A percentile compares a stretch with the other conserved stretches of the same genome.
These are phyloP conservation scores for Parauchenoglanis ngamensis DNA, from an alignment of 2,797 vertebrate species.

Conservation along the genomic window DNA sequence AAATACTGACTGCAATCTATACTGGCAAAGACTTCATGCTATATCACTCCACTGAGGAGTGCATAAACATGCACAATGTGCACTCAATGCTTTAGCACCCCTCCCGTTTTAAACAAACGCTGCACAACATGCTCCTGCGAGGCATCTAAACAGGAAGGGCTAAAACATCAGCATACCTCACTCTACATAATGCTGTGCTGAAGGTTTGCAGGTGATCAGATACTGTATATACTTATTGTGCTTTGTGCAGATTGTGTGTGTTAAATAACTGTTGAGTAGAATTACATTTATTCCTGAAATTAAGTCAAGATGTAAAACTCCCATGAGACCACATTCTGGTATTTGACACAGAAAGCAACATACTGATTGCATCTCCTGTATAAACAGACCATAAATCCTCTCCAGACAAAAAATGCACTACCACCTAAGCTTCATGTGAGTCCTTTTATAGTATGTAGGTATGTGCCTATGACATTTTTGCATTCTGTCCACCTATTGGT, in stretches of 20 bases:
- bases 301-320: background rate
- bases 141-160: background rate
- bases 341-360: background rate
- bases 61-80: background rate
- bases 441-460: background rate
- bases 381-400: no score
- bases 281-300: background rate
- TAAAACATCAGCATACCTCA: background rate
- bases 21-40: background rate
- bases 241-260: background rate
- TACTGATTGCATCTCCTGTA: background rate
- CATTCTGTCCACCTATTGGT: background rate
- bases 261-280: background rate
- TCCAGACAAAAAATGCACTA: background rate
- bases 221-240: no score
- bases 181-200: background rate
- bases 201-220: background rate
- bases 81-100: background rate
- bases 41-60: no score
- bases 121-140: background rate
- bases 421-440: background rate
- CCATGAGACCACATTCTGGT: background rate
- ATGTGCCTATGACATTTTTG: background rate
- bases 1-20: background rate
- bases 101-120: background rate